These are phyloP conservation scores for Scytalopus superciliaris DNA, from an alignment of 2,113 vertebrate species.

Conservation along the genomic window DNA sequence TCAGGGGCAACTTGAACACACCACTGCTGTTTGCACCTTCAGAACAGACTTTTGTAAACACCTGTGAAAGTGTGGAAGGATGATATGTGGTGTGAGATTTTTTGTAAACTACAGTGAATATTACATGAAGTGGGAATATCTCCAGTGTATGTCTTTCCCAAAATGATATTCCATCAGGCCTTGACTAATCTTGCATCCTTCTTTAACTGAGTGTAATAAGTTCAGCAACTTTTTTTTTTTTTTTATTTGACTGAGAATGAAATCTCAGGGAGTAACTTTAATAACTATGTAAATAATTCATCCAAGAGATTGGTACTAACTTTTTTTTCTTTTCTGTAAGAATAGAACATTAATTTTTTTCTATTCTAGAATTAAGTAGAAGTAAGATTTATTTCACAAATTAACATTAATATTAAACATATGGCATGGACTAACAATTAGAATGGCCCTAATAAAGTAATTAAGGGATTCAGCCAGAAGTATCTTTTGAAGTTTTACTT, in stretches of 20 bases:
- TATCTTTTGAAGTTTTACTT: neutral
- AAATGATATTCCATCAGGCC: neutral
- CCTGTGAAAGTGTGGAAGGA: neutral
- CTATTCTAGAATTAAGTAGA: neutral
- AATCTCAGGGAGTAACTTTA: neutral
- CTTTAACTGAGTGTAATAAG: neutral
- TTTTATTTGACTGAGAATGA: neutral
- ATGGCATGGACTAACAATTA: neutral
- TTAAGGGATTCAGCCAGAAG: neutral
- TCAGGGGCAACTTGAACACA: neutral
- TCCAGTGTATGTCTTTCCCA: neutral
- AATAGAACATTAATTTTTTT: neutral
- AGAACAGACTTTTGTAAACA: neutral
- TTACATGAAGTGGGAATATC: neutral
- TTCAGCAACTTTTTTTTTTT: neutral
- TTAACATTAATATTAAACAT: neutral
- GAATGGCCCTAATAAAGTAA: neutral
- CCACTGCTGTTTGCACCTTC: neutral
- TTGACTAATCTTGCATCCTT: neutral
- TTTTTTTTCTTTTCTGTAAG: neutral
- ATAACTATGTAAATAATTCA: neutral
- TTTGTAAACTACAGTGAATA: neutral
- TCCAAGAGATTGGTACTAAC: neutral
- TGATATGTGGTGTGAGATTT: fast-evolving
- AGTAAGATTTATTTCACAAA: neutral